A percentile compares a stretch with the other conserved stretches of the same genome.
These are phyloP conservation scores for Sebastes trivittatus DNA, from an alignment of 2,797 vertebrate species.

Conservation along the genomic window DNA sequence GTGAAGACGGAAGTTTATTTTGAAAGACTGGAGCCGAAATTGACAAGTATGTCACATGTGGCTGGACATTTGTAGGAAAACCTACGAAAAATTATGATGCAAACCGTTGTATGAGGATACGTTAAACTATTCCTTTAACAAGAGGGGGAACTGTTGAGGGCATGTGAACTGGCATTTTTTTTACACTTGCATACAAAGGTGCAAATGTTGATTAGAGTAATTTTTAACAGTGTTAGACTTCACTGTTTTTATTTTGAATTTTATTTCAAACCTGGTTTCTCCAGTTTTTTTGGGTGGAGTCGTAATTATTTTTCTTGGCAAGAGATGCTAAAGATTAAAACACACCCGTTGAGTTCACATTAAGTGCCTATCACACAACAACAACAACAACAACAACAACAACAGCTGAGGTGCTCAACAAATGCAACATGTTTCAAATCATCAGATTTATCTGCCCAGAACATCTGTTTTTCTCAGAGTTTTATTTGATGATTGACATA, in stretches of 20 bases:
- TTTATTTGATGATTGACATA: conserved; percentile 2
- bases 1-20: no score
- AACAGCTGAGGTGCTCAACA: neutral
- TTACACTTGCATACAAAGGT: neutral
- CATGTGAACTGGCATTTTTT: neutral
- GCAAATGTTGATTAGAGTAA: neutral
- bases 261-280: conserved; percentile 24
- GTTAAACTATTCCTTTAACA: neutral
- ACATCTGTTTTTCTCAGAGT: neutral
- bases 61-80: no score
- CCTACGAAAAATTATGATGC: accelerated
- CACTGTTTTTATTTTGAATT: neutral
- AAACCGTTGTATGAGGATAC: no score
- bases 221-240: neutral
- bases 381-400: neutral
- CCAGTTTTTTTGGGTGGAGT: conserved; percentile 48
- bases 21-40: no score
- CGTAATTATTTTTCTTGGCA: conserved; percentile 18
- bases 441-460: neutral
- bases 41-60: no score
- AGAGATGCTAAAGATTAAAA: conserved; percentile 19
- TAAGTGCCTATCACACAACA: neutral
- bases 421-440: neutral
- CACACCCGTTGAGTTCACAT: conserved; percentile 38
- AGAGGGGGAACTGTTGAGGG: neutral